Base-by-base conservation (phyloP, 1,140 invertebrate species). In the Odontomachus brunneus region DNA sequence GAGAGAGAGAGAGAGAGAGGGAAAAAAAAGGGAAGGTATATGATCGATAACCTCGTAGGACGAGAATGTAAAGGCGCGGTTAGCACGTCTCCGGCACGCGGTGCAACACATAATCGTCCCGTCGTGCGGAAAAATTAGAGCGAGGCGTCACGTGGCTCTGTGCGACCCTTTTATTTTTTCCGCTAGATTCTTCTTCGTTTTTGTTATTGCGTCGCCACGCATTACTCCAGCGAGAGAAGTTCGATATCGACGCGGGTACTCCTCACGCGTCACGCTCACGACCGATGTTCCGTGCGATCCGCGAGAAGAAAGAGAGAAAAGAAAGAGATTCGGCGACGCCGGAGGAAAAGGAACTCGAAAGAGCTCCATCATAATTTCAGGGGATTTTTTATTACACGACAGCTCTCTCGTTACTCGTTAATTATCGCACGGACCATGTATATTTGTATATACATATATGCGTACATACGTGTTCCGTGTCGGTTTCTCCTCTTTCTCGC, bases 91-190 rank as follows among this genome's bases (percentile, higher is more conserved):
- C 29, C 14, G 62, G 29, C 60, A 59, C 59, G 38, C 63, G 63
- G 78, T 69, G 59, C 57, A 72, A 48, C 69, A 62, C 78, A 53
- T 82, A 82, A 82, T 82, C 67, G 78, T 69, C 33, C 22, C 57
- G 71, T 82, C 55, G 78, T 74, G 66, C 26, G 71, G 71, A 82
- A 74, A 82, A 82, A 82, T 82, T 82, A 22, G 38, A 55, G 33
- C 69, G 38, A 57, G 22, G 55, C 57, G 69, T 82, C 44, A 62
- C 24, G 69, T 44, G 60, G 5, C 60, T 44, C 26, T 62, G 69
- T 74, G n/a, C n/a, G 53, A 59, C 57, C 17, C 67, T 51, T 53
- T 38, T 19, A 38, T 44, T 78, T 29, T 69, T 22, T 14, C 75
- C 24, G 15, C 62, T 17, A 26, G 51, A 48, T 14, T 71, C 22